Base-by-base conservation (phyloP, 1,140 invertebrate genomes). In the Holotrichia oblita region DNA sequence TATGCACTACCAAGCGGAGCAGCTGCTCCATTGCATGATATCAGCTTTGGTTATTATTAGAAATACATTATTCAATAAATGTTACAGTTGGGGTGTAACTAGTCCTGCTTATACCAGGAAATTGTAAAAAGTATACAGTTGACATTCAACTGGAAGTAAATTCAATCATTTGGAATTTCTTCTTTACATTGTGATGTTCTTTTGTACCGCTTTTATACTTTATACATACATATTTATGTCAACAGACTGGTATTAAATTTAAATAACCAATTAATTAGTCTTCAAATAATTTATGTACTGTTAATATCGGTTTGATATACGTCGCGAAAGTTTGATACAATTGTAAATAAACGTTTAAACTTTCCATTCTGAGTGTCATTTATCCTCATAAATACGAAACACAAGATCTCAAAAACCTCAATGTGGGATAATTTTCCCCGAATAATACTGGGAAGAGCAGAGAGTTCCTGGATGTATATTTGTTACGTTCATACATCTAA, bases 21-120 rank as follows among this genome's bases (percentile, higher is more conserved):
- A 9, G 90, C 93, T 10, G 89, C 91, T 2, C 90, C 94, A 0
- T 86, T 94, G 17, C 94, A 95, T 83, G 94, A 95, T 84, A 95
- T 95, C 84, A 92, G 93, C 77, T 96, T 95, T 82, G 93, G 93
- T 24, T 87, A 86, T 76, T 86, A 84, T 81, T 87, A 83, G 78
- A n/a, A n/a, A n/a, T n/a, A n/a, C n/a, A n/a, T n/a, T n/a, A n/a
- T 59, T 44, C 76, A 22, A 6, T 9, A 22, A 9, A 20, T 20
- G 61, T 64, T 78, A 78, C 10, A 44, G 14, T 79, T 76, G 59
- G 76, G 76, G 79, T 77, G 55, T 73, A 78, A 73, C 79, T 80
- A 80, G 79, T 80, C 79, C 79, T 80, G 74, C 76, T 17, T 40
- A 40, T 20, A 42, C 6, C 27, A 40, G 72, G 72, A 42, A 73